Conservation (phyloP, 2,888 invertebrate species). For the Orchesella flavescens region DNA sequence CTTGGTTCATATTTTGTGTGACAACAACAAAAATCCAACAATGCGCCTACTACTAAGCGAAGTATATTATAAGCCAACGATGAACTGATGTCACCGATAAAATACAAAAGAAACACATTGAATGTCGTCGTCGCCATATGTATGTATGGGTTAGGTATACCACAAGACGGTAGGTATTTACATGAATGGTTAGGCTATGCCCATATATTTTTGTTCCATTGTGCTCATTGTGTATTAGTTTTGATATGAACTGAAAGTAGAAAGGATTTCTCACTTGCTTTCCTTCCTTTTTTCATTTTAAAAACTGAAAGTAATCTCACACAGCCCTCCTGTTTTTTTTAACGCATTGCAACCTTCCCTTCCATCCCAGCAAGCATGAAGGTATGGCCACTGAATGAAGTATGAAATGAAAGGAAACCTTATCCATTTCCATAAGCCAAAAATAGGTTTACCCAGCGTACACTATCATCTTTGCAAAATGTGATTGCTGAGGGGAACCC, state of each 20-base stretch:
- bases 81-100: too few relatives aligned
- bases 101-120: too few relatives aligned
- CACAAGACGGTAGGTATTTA: too few relatives aligned
- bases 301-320: constrained; percentile 45
- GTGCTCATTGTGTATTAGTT: not conserved
- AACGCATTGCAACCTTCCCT: constrained; percentile 22
- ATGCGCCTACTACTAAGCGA: too few relatives aligned
- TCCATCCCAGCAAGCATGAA: constrained; percentile 33
- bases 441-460: not conserved
- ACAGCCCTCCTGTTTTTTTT: constrained; percentile 17
- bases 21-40: too few relatives aligned
- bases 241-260: not conserved
- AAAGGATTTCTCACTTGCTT: constrained; percentile 23
- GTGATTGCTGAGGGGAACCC: constrained; percentile 54
- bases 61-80: too few relatives aligned
- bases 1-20: too few relatives aligned
- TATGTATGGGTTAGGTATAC: too few relatives aligned
- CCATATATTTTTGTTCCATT: too few relatives aligned
- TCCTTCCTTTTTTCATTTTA: constrained; percentile 21
- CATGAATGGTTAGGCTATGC: too few relatives aligned
- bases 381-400: constrained; percentile 49
- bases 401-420: constrained; percentile 44
- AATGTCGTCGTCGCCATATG: too few relatives aligned
- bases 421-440: constrained; percentile 25
- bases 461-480: constrained; percentile 15